Evolutionary conservation across 2,888 invertebrate species (phyloP).

Genomic region (Drosophila birchii): DNA sequence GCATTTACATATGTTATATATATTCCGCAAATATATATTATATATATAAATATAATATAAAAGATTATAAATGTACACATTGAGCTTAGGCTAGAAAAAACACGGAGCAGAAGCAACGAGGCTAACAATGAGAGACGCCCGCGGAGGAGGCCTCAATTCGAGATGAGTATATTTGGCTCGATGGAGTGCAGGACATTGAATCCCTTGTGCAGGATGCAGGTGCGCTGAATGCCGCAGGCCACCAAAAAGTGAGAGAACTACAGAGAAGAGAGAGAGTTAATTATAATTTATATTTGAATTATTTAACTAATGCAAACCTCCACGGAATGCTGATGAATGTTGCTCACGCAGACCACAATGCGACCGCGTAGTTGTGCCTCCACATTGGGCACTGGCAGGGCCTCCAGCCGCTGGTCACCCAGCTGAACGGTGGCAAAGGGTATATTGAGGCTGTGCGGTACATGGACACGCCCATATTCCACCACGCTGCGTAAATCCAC

Average conservation of each 20-base stretch:
- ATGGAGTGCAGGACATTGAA: slow-evolving; percentile 90
- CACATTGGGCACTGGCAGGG: slow-evolving; percentile 88
- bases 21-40: background rate
- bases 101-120: slow-evolving; percentile 27
- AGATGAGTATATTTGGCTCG: slow-evolving; percentile 86
- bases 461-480: slow-evolving; percentile 90
- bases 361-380: slow-evolving; percentile 87
- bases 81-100: slow-evolving; percentile 39
- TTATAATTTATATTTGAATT: background rate
- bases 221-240: slow-evolving; percentile 90
- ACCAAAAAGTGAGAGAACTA: slow-evolving; percentile 95
- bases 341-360: slow-evolving; percentile 91
- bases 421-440: slow-evolving; percentile 93
- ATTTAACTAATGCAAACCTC: slow-evolving; percentile 85
- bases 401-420: slow-evolving; percentile 89
- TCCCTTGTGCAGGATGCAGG: slow-evolving; percentile 95
- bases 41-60: slow-evolving; percentile 28
- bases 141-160: slow-evolving; percentile 66
- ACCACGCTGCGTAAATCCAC: slow-evolving; percentile 88
- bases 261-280: slow-evolving; percentile 50
- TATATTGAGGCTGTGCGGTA: slow-evolving; percentile 94
- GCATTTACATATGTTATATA: background rate
- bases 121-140: slow-evolving; percentile 7
- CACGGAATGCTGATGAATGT: slow-evolving; percentile 91
- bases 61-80: slow-evolving; percentile 40